These are phyloP conservation scores for Sorex araneus DNA, from an alignment of 2,113 vertebrate species.

Conservation along the genomic window DNA sequence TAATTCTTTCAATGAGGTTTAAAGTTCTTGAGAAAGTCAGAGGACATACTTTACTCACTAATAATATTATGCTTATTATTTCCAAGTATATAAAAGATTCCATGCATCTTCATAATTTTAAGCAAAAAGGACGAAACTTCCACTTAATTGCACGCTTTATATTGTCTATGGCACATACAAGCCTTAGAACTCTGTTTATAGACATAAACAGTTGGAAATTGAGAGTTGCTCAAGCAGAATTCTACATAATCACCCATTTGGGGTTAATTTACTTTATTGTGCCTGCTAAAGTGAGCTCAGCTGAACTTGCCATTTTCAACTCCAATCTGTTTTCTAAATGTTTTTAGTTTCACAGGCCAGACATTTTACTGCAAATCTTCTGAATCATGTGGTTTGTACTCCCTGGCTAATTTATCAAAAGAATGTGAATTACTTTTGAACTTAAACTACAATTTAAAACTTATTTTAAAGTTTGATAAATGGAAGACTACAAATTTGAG, in stretches of 20 bases:
- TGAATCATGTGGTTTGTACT: not conserved
- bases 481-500: not conserved
- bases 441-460: slow-evolving; percentile 22
- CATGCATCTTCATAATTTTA: not conserved
- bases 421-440: slow-evolving; percentile 40
- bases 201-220: slow-evolving; percentile 57
- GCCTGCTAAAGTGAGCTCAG: slow-evolving; percentile 58
- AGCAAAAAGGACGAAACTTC: slow-evolving; percentile 4
- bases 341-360: slow-evolving; percentile 62
- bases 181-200: slow-evolving; percentile 47
- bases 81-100: not conserved
- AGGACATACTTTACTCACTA: slow-evolving; percentile 52
- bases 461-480: slow-evolving; percentile 46
- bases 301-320: slow-evolving; percentile 61
- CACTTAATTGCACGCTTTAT: not conserved
- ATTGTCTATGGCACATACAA: not conserved
- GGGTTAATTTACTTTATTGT: slow-evolving; percentile 75
- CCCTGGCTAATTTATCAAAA: slow-evolving; percentile 13
- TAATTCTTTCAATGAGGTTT: slow-evolving; percentile 42
- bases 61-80: slow-evolving; percentile 22
- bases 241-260: slow-evolving; percentile 66
- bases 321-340: slow-evolving; percentile 72
- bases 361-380: slow-evolving; percentile 65
- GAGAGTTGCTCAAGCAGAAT: slow-evolving; percentile 65
- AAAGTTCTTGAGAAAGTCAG: slow-evolving; percentile 62